A percentile compares a stretch with the other conserved stretches of the same genome.
Evolutionary conservation across 64 coral and sea anemone genomes (phyloP).

Genomic region (Stylophora pistillata): DNA sequence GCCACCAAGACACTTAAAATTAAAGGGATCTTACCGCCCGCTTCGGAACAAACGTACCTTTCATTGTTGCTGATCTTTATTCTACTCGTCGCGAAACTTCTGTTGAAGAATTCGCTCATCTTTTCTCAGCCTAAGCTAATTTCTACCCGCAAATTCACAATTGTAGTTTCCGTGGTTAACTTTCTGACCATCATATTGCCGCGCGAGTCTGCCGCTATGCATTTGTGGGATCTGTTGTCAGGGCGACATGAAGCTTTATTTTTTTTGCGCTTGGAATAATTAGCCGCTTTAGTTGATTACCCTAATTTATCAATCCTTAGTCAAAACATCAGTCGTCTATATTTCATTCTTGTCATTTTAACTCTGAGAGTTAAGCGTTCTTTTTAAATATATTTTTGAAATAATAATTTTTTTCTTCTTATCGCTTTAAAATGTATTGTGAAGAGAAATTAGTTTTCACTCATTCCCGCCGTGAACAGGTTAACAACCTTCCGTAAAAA

Average conservation of each 20-base stretch:
- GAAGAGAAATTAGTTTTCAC: too few species aligned
- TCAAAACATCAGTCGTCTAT: too few species aligned
- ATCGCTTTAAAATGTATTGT: too few species aligned
- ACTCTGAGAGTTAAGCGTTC: too few species aligned
- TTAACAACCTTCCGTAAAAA: too few species aligned
- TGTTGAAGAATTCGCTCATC: background rate
- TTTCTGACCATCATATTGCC: background rate
- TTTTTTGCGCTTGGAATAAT: background rate
- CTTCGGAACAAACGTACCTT: background rate
- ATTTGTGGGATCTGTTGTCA: conserved; percentile 14
- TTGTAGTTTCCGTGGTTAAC: background rate
- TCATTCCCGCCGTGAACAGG: too few species aligned
- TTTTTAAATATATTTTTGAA: too few species aligned
- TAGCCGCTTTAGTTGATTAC: background rate
- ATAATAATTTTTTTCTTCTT: too few species aligned
- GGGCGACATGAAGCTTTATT: conserved; percentile 15
- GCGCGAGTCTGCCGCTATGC: background rate
- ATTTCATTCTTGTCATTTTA: too few species aligned
- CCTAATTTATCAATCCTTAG: background rate
- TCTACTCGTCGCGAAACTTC: background rate
- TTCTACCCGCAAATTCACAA: background rate
- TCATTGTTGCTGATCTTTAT: background rate
- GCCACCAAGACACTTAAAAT: background rate
- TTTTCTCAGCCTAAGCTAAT: background rate
- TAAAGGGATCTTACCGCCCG: background rate